A percentile compares a stretch with the other conserved stretches of the same genome.
Conservation (phyloP, 2,797 vertebrate genomes). For the Moxostoma hubbsi region DNA sequence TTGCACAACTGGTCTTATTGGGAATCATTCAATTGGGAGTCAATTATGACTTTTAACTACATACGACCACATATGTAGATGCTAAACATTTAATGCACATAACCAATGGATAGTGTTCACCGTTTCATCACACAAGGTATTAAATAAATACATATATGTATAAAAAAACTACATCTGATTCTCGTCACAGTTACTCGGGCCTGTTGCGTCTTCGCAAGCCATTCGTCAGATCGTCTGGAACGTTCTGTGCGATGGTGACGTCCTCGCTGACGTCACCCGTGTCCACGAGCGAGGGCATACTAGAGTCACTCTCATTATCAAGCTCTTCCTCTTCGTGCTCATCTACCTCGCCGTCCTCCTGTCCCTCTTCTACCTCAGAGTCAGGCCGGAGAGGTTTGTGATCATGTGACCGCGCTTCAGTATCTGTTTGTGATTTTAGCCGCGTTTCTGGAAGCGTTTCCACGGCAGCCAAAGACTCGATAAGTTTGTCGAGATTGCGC, state of each 20-base stretch:
- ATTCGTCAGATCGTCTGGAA: constrained; percentile 55
- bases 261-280: constrained; percentile 61
- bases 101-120: not conserved
- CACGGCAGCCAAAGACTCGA: constrained; percentile 79
- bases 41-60: not conserved
- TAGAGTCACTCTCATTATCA: constrained; percentile 55
- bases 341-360: constrained; percentile 5
- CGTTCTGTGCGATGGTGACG: constrained; percentile 51
- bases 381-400: constrained; percentile 37
- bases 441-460: constrained; percentile 57
- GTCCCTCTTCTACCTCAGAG: constrained; percentile 10
- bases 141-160: constrained; percentile 35
- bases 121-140: not conserved
- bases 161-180: constrained; percentile 36
- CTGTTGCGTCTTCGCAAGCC: constrained; percentile 81
- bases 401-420: constrained; percentile 24
- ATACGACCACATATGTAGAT: not conserved
- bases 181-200: constrained; percentile 73
- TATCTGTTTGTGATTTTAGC: not conserved
- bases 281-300: constrained; percentile 66
- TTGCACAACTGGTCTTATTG: too few relatives aligned
- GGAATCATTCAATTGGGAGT: too few relatives aligned
- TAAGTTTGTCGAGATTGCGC: constrained; percentile 84
- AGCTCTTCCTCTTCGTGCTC: constrained; percentile 57
- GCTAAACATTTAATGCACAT: not conserved